A percentile compares a stretch with the other conserved stretches of the same genome.
Conservation (phyloP, 2,113 vertebrate genomes). For the Anoplopoma fimbria region DNA sequence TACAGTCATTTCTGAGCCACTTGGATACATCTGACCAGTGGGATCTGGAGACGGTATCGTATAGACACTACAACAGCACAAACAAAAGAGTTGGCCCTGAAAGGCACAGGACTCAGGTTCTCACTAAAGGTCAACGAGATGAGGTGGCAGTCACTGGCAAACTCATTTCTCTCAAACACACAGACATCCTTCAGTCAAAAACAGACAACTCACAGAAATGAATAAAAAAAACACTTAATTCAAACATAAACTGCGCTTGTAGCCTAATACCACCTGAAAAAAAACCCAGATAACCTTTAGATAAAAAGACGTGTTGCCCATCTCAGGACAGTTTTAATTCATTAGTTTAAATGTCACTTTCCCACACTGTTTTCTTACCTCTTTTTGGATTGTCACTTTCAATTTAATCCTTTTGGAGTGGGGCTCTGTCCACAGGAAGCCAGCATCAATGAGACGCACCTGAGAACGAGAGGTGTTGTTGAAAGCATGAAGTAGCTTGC, state of each 20-base stretch:
- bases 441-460: constrained; percentile 96
- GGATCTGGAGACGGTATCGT: constrained; percentile 7
- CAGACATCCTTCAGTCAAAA: neutral
- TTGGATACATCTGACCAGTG: neutral
- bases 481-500: neutral
- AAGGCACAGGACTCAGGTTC: constrained; percentile 51
- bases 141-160: constrained; percentile 55
- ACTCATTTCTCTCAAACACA: constrained; percentile 26
- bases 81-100: constrained; percentile 50
- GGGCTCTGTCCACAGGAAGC: constrained; percentile 98
- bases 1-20: neutral
- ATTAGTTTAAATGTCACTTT: constrained; percentile 33
- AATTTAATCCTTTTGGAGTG: constrained; percentile 98
- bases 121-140: constrained; percentile 70
- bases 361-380: constrained; percentile 82
- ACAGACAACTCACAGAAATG: constrained; percentile 1
- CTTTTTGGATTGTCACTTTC: constrained; percentile 97
- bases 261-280: neutral
- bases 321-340: neutral
- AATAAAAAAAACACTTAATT: no score
- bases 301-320: neutral
- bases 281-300: neutral
- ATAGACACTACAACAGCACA: neutral
- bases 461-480: constrained; percentile 59
- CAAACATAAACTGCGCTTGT: neutral